Evolutionary conservation across 2,797 vertebrate species (phyloP).

Genomic region (Tachyglossus aculeatus): DNA sequence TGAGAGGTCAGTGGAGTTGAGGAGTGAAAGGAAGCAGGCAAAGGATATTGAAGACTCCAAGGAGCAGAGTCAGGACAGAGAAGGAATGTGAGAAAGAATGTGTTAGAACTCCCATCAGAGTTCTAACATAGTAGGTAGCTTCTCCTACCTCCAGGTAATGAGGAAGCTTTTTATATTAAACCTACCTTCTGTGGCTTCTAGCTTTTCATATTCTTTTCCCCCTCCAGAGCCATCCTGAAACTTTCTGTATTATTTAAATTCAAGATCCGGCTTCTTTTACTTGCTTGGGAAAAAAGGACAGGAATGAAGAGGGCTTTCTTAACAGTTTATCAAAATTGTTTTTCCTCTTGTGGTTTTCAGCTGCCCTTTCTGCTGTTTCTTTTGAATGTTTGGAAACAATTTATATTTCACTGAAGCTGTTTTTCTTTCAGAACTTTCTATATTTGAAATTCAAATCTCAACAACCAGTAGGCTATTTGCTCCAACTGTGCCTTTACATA

Average conservation of each 20-base stretch:
- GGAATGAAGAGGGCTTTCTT: conserved; percentile 13
- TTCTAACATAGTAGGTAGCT: background rate
- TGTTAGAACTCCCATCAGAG: no score
- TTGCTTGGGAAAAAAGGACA: background rate
- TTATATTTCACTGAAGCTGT: conserved; percentile 33
- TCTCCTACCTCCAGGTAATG: background rate
- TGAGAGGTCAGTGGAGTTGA: no score
- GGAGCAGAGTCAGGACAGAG: no score
- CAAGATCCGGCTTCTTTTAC: conserved; percentile 28
- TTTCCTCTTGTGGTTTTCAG: conserved; percentile 31
- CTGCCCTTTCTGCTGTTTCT: conserved; percentile 47
- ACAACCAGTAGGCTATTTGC: conserved; percentile 34
- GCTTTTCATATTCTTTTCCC: background rate
- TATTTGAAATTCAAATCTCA: conserved; percentile 63
- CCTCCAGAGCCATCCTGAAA: conserved; percentile 11
- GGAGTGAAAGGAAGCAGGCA: no score
- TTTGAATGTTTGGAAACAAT: conserved; percentile 48
- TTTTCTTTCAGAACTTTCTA: conserved; percentile 42
- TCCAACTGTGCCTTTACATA: conserved; percentile 44
- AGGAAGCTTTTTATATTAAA: no score
- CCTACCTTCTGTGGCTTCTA: background rate
- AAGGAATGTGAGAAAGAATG: no score
- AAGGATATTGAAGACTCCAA: no score
- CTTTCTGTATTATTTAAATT: conserved; percentile 23
- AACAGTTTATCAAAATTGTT: conserved; percentile 53